phyloP scores from a whole-genome alignment of 2,888 invertebrate genomes.

The Epinotia nisella region DNA sequence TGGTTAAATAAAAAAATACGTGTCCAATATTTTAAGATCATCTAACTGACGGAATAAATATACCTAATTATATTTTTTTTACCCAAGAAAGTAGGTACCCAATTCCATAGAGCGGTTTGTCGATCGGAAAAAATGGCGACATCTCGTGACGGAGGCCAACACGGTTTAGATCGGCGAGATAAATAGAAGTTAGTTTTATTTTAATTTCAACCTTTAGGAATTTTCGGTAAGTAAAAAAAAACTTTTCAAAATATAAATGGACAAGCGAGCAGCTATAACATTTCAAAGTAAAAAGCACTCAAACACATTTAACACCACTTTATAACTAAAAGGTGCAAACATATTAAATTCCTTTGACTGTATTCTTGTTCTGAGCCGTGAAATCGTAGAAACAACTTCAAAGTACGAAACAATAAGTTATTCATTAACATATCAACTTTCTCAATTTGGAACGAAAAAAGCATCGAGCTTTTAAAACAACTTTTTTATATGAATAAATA shows the following conservation, averaged over 20 bases:
- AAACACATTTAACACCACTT: neutral
- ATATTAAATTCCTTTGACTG: neutral
- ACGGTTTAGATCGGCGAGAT: no score
- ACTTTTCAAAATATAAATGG: neutral
- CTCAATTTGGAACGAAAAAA: conserved; percentile 9
- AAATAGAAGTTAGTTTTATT: no score
- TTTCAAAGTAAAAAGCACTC: conserved; percentile 1
- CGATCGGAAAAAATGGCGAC: no score
- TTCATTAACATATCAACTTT: conserved; percentile 23
- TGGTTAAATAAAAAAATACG: no score
- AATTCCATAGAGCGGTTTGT: no score
- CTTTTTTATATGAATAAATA: conserved; percentile 9
- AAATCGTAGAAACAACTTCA: conserved; percentile 11
- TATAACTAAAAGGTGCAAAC: neutral
- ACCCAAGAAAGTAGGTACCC: no score
- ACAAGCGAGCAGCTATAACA: neutral
- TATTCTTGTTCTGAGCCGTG: neutral
- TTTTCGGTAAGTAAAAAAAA: neutral
- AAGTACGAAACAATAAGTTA: conserved; percentile 19
- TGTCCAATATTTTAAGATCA: no score
- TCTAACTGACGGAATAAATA: no score
- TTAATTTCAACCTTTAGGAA: no score
- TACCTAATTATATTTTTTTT: no score
- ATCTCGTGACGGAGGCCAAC: no score
- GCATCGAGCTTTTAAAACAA: neutral